phyloP scores from a whole-genome alignment of 2,888 invertebrate genomes.

The Conops quadrifasciatus region DNA sequence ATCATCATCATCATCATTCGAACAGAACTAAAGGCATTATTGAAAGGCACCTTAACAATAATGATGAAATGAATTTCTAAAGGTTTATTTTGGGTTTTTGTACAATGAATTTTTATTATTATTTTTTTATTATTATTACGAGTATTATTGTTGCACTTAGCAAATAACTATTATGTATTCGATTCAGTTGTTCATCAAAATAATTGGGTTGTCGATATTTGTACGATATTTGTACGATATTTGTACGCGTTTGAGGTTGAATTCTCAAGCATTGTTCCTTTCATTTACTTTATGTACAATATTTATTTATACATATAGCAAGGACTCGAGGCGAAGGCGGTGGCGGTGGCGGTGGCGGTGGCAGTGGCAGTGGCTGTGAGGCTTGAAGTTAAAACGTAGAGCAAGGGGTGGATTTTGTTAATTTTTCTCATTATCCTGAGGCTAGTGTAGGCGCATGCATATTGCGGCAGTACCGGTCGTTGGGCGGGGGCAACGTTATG shows the following conservation, averaged over 20 bases:
- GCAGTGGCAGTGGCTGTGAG: too few relatives aligned
- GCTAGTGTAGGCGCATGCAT: neutral
- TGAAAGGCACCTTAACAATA: neutral
- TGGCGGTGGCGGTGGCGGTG: too few relatives aligned
- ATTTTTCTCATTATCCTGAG: neutral
- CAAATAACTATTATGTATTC: slow-evolving; percentile 29
- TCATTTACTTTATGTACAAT: neutral
- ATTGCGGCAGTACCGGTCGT: neutral
- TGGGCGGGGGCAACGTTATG: neutral
- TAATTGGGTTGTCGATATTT: slow-evolving; percentile 17
- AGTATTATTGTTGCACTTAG: neutral
- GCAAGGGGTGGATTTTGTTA: too few relatives aligned
- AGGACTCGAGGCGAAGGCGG: too few relatives aligned
- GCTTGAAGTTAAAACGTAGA: too few relatives aligned
- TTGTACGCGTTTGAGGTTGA: slow-evolving; percentile 23
- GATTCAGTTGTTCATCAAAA: neutral
- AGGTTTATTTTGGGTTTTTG: neutral
- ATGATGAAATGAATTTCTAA: neutral
- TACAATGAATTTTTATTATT: neutral
- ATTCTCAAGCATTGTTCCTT: slow-evolving; percentile 5
- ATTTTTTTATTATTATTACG: slow-evolving; percentile 4
- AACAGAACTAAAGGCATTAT: neutral
- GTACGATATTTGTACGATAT: slow-evolving; percentile 4
- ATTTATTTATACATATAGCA: too few relatives aligned
- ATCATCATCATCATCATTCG: slow-evolving; percentile 29